Evolutionary conservation across 2,888 invertebrate genomes (phyloP), one percentile per base, ranked within the genome.

Genomic region (Hoplodrina ambigua): DNA sequence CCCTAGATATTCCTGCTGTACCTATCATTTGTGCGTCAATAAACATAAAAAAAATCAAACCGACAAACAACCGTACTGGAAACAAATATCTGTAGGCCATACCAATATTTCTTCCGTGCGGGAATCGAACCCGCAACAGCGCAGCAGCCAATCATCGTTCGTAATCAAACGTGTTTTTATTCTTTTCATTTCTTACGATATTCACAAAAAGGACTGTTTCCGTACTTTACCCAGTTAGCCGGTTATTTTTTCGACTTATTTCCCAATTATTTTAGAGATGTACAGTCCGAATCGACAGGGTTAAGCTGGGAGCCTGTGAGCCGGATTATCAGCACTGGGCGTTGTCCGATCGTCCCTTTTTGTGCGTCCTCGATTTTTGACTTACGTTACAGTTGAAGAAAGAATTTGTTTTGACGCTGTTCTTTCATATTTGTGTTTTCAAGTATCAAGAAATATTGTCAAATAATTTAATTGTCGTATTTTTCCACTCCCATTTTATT

Each of bases 201-300:
- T 20, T 54, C 11, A 37, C 10, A 53, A 41, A 25, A n/a, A 5
- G 6, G 19, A 53, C 20, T 64, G 8, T 37, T 41, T 30, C 19
- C 41, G 11, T 37, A 11, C 53, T 53, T 46, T 65, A 15, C 17
- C 52, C 25, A 54, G 59, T 57, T 19, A 8, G 4, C n/a, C 61
- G 4, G 49, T 46, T 25, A 57, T 61, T 69, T 80, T 67, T 72
- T 80, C 20, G 58, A 19, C 66, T 65, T 81, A 67, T 77, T 76
- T 59, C 52, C 81, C 80, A 80, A 81, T 80, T 80, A 78, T 81
- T 81, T 81, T 63, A 41, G 70, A 81, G 70, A 68, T 68, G 65
- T 60, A 33, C 67, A 46, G 54, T 56, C 53, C 17, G 41, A 44
- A 69, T 69, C 37, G 78, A 66, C 81, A 65, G 54, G 30, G 57